phyloP scores from a whole-genome alignment of 1,140 invertebrate species.

The Latrodectus geometricus region DNA sequence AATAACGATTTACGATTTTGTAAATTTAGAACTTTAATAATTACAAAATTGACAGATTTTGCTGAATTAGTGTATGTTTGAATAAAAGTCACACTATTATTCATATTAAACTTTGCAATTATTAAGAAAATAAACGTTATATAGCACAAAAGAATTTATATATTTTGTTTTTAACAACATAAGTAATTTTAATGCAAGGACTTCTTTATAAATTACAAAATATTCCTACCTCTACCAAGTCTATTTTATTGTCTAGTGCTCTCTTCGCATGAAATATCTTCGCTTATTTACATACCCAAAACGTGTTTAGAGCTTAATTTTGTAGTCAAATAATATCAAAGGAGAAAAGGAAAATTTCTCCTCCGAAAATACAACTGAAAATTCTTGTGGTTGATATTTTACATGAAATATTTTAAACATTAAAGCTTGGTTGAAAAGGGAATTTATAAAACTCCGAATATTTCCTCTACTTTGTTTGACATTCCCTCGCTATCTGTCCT shows the following conservation, averaged over 20 bases:
- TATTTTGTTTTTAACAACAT: no score
- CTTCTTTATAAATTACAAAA: no score
- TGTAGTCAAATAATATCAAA: slow-evolving; percentile 35
- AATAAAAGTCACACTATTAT: no score
- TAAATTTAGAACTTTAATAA: no score
- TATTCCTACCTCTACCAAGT: no score
- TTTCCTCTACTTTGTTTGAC: slow-evolving; percentile 37
- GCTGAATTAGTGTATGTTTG: no score
- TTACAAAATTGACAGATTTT: no score
- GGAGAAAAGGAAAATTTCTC: slow-evolving; percentile 13
- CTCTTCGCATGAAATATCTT: neutral
- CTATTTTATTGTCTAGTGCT: neutral
- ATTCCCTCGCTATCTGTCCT: slow-evolving; percentile 37
- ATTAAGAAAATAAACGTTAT: no score
- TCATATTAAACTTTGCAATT: no score
- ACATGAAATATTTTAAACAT: slow-evolving; percentile 34
- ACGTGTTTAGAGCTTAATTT: slow-evolving; percentile 34
- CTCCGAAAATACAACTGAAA: slow-evolving; percentile 4
- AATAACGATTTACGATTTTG: no score
- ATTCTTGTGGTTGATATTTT: slow-evolving; percentile 39
- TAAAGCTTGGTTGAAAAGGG: slow-evolving; percentile 34
- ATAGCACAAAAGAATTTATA: no score
- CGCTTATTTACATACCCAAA: slow-evolving; percentile 43
- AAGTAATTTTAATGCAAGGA: no score
- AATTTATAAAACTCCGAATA: slow-evolving; percentile 44